Conservation (phyloP, 2,113 vertebrate species). For the Hyaena hyaena region DNA sequence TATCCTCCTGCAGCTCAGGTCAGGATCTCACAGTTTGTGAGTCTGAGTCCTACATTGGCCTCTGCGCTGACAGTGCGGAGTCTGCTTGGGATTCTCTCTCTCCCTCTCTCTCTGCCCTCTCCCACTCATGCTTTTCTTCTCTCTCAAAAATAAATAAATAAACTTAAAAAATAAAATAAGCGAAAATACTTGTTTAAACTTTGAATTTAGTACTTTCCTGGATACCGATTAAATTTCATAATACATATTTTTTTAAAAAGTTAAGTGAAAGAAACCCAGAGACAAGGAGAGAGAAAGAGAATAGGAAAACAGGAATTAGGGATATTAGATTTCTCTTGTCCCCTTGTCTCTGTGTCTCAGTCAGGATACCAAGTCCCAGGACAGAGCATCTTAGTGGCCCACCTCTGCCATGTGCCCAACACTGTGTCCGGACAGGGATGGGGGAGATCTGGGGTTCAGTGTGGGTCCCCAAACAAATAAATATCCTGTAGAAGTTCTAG, state of each 20-base stretch:
- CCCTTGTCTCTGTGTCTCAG: background rate
- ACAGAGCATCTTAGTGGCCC: background rate
- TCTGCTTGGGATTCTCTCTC: too few relatives aligned
- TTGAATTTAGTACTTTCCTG: slow-evolving; percentile 22
- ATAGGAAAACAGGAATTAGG: background rate
- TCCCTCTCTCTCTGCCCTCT: too few relatives aligned
- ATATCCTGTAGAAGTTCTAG: background rate
- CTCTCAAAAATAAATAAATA: too few relatives aligned
- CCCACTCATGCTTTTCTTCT: too few relatives aligned
- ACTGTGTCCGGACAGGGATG: background rate
- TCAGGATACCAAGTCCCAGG: background rate
- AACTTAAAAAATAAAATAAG: too few relatives aligned
- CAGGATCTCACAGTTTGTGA: too few relatives aligned
- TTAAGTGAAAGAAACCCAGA: background rate
- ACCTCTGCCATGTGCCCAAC: background rate
- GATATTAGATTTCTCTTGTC: background rate
- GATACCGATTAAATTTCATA: background rate
- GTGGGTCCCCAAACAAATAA: background rate
- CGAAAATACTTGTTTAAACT: background rate
- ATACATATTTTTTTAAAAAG: background rate
- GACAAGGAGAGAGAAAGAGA: background rate
- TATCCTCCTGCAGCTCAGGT: too few relatives aligned
- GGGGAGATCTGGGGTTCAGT: too few relatives aligned
- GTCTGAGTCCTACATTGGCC: too few relatives aligned
- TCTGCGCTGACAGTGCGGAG: too few relatives aligned